Evolutionary conservation across 2,113 vertebrate genomes (phyloP).

Genomic region (Chiloscyllium plagiosum): DNA sequence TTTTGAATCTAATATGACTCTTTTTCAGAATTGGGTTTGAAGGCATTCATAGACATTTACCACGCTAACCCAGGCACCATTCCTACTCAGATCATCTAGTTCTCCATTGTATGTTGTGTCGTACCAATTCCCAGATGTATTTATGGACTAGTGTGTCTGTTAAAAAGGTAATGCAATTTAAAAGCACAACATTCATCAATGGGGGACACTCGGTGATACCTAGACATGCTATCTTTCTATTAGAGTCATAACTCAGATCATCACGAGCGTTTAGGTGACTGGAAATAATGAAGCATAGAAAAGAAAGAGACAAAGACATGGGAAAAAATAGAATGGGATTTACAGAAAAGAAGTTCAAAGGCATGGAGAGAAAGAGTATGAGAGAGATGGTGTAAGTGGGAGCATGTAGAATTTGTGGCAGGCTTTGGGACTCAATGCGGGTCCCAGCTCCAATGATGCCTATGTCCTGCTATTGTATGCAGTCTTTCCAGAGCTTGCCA

Average conservation of each 20-base stretch:
- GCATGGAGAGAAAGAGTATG: neutral
- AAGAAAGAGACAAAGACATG: neutral
- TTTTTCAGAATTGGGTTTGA: no score
- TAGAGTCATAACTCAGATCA: neutral
- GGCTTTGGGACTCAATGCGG: no score
- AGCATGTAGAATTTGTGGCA: neutral
- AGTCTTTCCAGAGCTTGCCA: no score
- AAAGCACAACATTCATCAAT: neutral
- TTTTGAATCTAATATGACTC: no score
- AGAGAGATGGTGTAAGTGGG: neutral
- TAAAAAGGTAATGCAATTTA: neutral
- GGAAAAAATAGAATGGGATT: neutral
- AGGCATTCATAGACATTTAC: no score
- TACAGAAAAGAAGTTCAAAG: neutral
- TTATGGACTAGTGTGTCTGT: neutral
- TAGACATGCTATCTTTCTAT: neutral
- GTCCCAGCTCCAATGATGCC: no score
- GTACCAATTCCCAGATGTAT: neutral
- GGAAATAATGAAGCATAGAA: neutral
- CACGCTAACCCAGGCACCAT: neutral
- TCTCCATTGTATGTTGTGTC: neutral
- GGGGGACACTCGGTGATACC: neutral
- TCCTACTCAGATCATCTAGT: neutral
- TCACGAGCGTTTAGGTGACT: neutral
- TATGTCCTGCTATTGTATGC: no score